Percentiles rank a stretch among this genome's conserved stretches.
These are phyloP conservation scores for Thomomys bottae DNA, from an alignment of 2,113 vertebrate species.

Conservation along the genomic window DNA sequence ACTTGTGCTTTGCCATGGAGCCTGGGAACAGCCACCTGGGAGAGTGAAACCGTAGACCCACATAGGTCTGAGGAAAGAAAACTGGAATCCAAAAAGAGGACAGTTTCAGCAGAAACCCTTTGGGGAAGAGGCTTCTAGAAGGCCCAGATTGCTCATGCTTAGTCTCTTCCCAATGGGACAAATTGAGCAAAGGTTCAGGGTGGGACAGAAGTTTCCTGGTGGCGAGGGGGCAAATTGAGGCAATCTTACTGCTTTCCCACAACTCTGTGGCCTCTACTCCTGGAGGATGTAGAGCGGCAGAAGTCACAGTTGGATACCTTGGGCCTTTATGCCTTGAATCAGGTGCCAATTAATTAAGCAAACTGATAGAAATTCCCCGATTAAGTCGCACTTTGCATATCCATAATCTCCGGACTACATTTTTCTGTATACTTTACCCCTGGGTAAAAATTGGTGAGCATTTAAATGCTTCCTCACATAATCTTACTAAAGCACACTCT, in stretches of 20 bases:
- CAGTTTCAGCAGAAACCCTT: neutral
- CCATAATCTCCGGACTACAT: constrained; percentile 87
- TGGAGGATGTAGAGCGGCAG: constrained; percentile 13
- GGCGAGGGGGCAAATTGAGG: neutral
- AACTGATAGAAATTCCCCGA: constrained; percentile 85
- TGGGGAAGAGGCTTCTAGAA: neutral
- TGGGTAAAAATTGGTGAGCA: constrained; percentile 88
- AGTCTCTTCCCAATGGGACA: neutral
- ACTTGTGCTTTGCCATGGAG: neutral
- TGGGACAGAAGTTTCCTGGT: neutral
- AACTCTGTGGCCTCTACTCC: neutral
- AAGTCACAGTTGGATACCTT: constrained; percentile 63
- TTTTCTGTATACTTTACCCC: constrained; percentile 89
- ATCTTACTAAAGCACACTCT: constrained; percentile 88
- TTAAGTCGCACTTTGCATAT: constrained; percentile 86
- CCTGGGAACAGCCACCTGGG: neutral
- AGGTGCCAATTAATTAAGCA: constrained; percentile 87
- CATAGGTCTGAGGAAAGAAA: constrained; percentile 9
- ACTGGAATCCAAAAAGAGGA: neutral
- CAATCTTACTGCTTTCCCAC: neutral
- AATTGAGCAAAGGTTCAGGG: neutral
- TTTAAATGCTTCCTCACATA: constrained; percentile 89
- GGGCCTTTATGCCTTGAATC: constrained; percentile 66
- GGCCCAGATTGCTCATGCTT: neutral
- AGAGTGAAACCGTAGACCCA: neutral